These are phyloP conservation scores for Syngnathus acus DNA, from an alignment of 2,797 vertebrate genomes.

Conservation along the genomic window DNA sequence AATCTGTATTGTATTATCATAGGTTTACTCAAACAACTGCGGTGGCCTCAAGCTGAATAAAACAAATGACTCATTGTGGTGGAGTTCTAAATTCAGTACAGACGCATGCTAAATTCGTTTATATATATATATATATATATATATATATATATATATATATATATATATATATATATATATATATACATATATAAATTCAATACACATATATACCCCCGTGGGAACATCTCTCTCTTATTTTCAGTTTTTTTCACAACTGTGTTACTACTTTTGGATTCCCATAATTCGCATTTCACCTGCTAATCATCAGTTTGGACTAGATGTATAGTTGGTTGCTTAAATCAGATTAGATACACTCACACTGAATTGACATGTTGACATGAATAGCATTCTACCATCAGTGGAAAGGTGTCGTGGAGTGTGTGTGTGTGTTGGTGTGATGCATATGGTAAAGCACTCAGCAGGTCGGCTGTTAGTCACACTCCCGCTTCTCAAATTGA, in stretches of 20 bases:
- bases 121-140: too few species aligned
- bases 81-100: neutral
- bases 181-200: too few species aligned
- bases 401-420: slow-evolving; percentile 1
- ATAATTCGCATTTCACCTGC: neutral
- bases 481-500: slow-evolving; percentile 85
- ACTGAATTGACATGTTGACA: slow-evolving; percentile 3
- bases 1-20: slow-evolving; percentile 12
- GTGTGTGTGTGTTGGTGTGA: slow-evolving; percentile 32
- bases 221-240: too few species aligned
- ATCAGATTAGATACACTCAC: neutral
- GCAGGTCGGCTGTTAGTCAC: slow-evolving; percentile 77
- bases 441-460: slow-evolving; percentile 83
- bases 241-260: too few species aligned
- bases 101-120: neutral
- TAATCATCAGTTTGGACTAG: neutral
- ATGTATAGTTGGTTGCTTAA: neutral
- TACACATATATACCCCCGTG: too few species aligned
- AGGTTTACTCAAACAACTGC: neutral
- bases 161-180: too few species aligned
- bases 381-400: neutral
- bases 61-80: slow-evolving; percentile 1
- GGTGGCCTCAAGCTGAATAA: neutral
- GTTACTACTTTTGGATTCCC: too few species aligned
- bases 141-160: too few species aligned